phyloP scores from a whole-genome alignment of 2,797 vertebrate genomes.

The Sarcophilus harrisii region DNA sequence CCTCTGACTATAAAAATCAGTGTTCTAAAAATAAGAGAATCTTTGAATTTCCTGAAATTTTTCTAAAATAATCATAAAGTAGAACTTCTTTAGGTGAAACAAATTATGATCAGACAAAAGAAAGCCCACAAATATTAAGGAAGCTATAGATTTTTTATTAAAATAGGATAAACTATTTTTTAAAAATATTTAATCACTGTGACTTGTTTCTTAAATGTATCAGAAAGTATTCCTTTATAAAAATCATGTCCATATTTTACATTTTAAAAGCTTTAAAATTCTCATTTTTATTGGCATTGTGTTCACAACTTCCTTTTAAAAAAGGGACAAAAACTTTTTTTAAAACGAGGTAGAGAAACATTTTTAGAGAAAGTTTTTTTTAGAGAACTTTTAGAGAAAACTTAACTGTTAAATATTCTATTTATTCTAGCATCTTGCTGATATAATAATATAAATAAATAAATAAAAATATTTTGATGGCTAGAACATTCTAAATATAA shows the following conservation, averaged over 20 bases:
- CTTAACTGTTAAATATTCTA: neutral
- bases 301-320: neutral
- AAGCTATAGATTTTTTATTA: neutral
- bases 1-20: neutral
- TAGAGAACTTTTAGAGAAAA: neutral
- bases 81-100: neutral
- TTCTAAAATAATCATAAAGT: neutral
- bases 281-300: neutral
- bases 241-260: neutral
- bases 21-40: neutral
- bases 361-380: too few species aligned
- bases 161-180: neutral
- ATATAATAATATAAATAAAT: slow-evolving; percentile 13
- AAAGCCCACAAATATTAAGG: neutral
- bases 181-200: neutral
- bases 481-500: slow-evolving; percentile 45
- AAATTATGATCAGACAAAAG: neutral
- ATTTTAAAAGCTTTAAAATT: neutral
- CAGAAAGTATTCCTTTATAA: neutral
- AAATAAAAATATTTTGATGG: slow-evolving; percentile 46
- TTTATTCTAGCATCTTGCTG: slow-evolving; percentile 39
- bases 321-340: too few species aligned
- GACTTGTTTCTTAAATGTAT: neutral
- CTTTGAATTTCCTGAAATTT: neutral
- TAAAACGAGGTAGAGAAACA: too few species aligned